Evolutionary conservation across 2,113 vertebrate species (phyloP), one percentile per base, ranked within the genome.

Genomic region (Madoqua kirkii): DNA sequence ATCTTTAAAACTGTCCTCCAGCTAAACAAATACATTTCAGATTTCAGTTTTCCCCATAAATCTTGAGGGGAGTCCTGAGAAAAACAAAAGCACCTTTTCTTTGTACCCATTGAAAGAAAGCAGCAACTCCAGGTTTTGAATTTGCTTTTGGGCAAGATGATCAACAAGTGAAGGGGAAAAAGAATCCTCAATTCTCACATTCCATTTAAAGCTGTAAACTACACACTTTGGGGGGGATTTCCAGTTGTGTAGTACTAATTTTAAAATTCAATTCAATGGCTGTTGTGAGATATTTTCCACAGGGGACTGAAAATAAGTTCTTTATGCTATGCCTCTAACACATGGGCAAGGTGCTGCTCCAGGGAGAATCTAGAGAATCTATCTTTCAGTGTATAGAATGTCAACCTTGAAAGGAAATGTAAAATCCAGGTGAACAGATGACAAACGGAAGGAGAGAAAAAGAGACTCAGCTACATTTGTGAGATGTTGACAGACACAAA

Each of bases 391-490:
- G 78, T 91, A 59, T 96, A 92, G 76, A 94, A 81, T 95, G 88
- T 93, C 94, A 45, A 0, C 50, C 79, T 91, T 96, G 48, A 93
- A 97, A 94, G 95, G 95, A 96, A 96, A 96, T 81, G 86, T 74
- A 62, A 96, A 96, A 88, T 96, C 76, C 45, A 85, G 94, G 83
- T 79, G 96, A 93, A 54, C 91, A 97, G 95, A 95, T 95, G 96
- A 97, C 97, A 93, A 76, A 92, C 2, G 67, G 89, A 93, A 91
- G 71, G 86, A 88, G 95, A 54, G 33, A 55, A 57, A 96, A 89
- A 86, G 86, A 85, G 52, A 93, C 93, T 89, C 23, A 17, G 17
- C 50, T 79, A 19, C 82, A 84, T 94, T 55, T 89, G 96, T 87
- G 74, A 95, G 86, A 74, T 12, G 19, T 45, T 83, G 84, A 95